These are phyloP conservation scores for Bombyx mandarina DNA, from an alignment of 1,140 invertebrate genomes.

Conservation along the genomic window DNA sequence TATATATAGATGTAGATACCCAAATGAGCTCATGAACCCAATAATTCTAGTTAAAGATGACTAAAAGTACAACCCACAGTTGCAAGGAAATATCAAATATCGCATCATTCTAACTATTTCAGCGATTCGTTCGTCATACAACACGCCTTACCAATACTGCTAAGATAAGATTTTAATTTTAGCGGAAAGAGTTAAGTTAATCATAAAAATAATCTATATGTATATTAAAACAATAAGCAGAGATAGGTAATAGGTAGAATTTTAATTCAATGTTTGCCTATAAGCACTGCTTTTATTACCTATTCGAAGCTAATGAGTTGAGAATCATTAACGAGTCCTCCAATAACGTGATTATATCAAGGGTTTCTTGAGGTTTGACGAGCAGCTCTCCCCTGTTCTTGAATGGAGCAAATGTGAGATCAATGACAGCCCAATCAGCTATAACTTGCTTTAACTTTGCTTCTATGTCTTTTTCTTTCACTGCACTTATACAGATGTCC, in stretches of 20 bases:
- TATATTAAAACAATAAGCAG: not conserved
- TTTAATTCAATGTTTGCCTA: too few species aligned
- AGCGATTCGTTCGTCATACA: too few species aligned
- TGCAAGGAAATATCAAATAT: too few species aligned
- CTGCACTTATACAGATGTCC: conserved; percentile 92
- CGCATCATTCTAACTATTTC: too few species aligned
- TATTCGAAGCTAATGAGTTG: conserved; percentile 86
- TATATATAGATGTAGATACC: too few species aligned
- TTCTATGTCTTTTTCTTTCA: conserved; percentile 93
- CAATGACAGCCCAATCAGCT: conserved; percentile 84
- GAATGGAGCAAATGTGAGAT: conserved; percentile 84
- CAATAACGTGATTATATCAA: conserved; percentile 83
- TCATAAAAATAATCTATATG: too few species aligned
- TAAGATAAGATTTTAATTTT: too few species aligned
- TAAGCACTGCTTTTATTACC: conserved; percentile 56
- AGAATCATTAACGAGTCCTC: conserved; percentile 93
- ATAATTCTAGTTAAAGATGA: too few species aligned
- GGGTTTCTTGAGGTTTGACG: conserved; percentile 83
- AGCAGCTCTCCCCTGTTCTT: conserved; percentile 89
- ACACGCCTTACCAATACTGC: too few species aligned
- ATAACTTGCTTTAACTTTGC: conserved; percentile 88
- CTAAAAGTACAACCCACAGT: too few species aligned
- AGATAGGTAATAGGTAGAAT: not conserved
- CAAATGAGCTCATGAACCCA: too few species aligned
- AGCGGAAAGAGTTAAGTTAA: too few species aligned